These are phyloP conservation scores for Arctopsyche grandis DNA, from an alignment of 1,140 invertebrate genomes.

Conservation along the genomic window DNA sequence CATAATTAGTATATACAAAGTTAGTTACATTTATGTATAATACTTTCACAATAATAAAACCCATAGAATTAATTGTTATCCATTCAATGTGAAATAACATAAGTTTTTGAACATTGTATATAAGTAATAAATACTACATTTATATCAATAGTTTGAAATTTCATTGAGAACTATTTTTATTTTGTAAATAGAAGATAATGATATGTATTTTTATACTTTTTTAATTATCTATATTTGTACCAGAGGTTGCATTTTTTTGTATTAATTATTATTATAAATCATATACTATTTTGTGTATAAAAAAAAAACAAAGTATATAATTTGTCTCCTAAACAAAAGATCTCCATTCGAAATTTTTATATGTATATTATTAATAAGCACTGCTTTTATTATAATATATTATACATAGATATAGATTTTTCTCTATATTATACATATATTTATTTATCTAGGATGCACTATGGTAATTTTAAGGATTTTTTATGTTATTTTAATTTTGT, in stretches of 20 bases:
- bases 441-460: slow-evolving; percentile 41
- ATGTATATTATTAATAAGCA: neutral
- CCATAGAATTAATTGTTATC: too few species aligned
- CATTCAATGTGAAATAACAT: too few species aligned
- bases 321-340: neutral
- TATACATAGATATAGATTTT: neutral
- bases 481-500: slow-evolving; percentile 22
- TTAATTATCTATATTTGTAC: neutral
- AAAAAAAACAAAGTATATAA: neutral
- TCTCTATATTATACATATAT: slow-evolving; percentile 6
- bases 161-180: neutral
- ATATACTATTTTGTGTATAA: neutral
- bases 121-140: too few species aligned
- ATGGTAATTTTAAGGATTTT: slow-evolving; percentile 27
- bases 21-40: neutral
- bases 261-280: neutral
- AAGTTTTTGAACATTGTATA: too few species aligned
- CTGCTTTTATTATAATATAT: neutral
- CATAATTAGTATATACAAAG: neutral
- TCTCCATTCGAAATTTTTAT: slow-evolving; percentile 12
- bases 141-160: neutral
- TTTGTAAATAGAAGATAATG: slow-evolving; percentile 16
- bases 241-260: neutral
- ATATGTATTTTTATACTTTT: slow-evolving; percentile 18
- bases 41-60: too few species aligned